Percentiles rank a stretch among this genome's conserved stretches.
phyloP scores from a whole-genome alignment of 2,888 invertebrate species.

The Standfussiana lucernea region DNA sequence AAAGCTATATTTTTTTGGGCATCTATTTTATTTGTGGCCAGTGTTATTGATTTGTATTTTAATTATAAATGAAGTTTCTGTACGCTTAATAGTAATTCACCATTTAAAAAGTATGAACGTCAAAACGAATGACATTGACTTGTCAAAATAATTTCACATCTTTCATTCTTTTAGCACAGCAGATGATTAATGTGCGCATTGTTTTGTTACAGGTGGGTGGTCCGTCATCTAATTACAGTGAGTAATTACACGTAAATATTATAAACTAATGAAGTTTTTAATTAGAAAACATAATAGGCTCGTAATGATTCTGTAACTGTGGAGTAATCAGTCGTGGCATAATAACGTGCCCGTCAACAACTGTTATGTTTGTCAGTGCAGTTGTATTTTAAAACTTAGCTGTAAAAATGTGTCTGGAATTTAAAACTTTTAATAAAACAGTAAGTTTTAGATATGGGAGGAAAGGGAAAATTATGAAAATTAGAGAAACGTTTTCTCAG shows the following conservation, averaged over 20 bases:
- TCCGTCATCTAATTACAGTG: constrained; percentile 45
- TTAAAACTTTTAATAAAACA: not conserved
- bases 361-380: not conserved
- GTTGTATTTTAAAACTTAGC: not conserved
- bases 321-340: constrained; percentile 45
- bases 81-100: not conserved
- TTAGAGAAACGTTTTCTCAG: not conserved
- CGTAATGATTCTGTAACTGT: constrained; percentile 56
- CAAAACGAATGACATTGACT: constrained; percentile 28
- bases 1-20: not conserved
- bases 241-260: constrained; percentile 57
- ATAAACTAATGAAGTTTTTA: constrained; percentile 58
- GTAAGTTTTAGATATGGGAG: not conserved
- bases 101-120: not conserved
- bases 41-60: not conserved
- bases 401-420: not conserved
- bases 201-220: constrained; percentile 75
- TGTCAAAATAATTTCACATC: constrained; percentile 46
- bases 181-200: constrained; percentile 58
- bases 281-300: constrained; percentile 54
- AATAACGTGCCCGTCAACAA: constrained; percentile 25
- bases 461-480: no score
- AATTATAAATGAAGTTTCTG: not conserved
- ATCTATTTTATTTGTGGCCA: not conserved
- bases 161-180: constrained; percentile 41